Conservation (phyloP, 92 coral and sea anemone species). For the Epizoanthus stellaris region DNA sequence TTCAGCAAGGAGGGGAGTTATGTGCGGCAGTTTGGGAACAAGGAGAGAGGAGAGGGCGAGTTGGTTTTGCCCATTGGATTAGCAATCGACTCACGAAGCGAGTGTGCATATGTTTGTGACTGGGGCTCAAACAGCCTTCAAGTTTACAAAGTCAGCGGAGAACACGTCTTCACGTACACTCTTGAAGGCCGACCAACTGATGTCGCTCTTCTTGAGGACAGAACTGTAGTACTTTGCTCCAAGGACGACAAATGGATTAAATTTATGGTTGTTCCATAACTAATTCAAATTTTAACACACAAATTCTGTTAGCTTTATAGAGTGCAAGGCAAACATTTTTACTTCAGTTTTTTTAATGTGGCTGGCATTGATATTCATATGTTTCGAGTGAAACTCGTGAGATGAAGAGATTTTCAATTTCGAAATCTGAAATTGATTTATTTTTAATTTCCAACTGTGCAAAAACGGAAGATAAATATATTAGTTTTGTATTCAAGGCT, state of each 20-base stretch:
- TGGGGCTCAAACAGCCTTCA: constrained; percentile 91
- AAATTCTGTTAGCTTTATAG: too few relatives aligned
- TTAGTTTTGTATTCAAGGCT: too few relatives aligned
- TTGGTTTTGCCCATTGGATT: constrained; percentile 83
- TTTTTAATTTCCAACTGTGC: too few relatives aligned
- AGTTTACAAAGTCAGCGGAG: constrained; percentile 73
- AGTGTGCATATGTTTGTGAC: constrained; percentile 72
- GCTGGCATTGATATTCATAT: too few relatives aligned
- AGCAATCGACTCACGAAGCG: constrained; percentile 57
- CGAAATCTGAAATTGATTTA: too few relatives aligned
- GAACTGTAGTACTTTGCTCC: constrained; percentile 77
- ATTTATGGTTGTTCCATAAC: constrained; percentile 34
- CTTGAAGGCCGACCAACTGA: constrained; percentile 90
- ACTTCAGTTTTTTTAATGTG: too few relatives aligned
- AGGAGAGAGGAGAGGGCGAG: constrained; percentile 58
- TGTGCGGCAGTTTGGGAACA: constrained; percentile 75
- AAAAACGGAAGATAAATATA: too few relatives aligned
- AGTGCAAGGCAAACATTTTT: too few relatives aligned
- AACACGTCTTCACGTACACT: constrained; percentile 67
- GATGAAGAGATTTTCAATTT: too few relatives aligned
- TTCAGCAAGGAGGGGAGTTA: constrained; percentile 68
- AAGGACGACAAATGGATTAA: constrained; percentile 92
- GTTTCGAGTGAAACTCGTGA: too few relatives aligned
- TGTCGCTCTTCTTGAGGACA: constrained; percentile 67
- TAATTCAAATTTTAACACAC: too few relatives aligned